Evolutionary conservation across 2,888 invertebrate genomes (phyloP).

Genomic region (Hybos culiciformis): DNA sequence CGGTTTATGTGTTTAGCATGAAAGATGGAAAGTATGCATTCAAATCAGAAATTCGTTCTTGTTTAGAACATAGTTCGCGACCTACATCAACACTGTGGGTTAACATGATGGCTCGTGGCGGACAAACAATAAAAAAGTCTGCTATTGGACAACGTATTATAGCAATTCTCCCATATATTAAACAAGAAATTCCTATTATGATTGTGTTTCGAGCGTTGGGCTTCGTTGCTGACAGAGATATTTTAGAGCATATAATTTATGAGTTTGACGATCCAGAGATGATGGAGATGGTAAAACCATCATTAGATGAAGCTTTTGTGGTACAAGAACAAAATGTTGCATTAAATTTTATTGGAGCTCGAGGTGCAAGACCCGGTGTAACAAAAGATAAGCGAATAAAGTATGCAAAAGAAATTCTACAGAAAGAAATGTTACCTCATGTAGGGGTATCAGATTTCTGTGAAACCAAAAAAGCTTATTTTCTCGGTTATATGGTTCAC

Average conservation of each 20-base stretch:
- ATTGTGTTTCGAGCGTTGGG: constrained; percentile 98
- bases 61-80: constrained; percentile 80
- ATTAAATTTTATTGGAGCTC: constrained; percentile 93
- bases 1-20: constrained; percentile 99
- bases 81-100: constrained; percentile 98
- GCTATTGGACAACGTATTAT: constrained; percentile 98
- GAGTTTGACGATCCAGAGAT: constrained; percentile 99
- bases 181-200: constrained; percentile 99
- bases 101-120: constrained; percentile 98
- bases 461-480: constrained; percentile 99
- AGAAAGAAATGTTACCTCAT: constrained; percentile 99
- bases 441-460: constrained; percentile 99
- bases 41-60: constrained; percentile 95
- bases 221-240: constrained; percentile 98
- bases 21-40: constrained; percentile 99
- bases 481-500: constrained; percentile 98
- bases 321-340: constrained; percentile 99
- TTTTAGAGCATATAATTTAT: constrained; percentile 98
- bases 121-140: constrained; percentile 96
- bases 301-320: constrained; percentile 97
- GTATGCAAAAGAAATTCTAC: constrained; percentile 97
- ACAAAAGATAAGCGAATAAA: constrained; percentile 98
- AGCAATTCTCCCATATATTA: constrained; percentile 95
- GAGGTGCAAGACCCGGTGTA: constrained; percentile 95
- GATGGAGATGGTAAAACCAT: constrained; percentile 99